A percentile compares a stretch with the other conserved stretches of the same genome.
Evolutionary conservation across 2,797 vertebrate species (phyloP).

Genomic region (Sebastes steindachneri): DNA sequence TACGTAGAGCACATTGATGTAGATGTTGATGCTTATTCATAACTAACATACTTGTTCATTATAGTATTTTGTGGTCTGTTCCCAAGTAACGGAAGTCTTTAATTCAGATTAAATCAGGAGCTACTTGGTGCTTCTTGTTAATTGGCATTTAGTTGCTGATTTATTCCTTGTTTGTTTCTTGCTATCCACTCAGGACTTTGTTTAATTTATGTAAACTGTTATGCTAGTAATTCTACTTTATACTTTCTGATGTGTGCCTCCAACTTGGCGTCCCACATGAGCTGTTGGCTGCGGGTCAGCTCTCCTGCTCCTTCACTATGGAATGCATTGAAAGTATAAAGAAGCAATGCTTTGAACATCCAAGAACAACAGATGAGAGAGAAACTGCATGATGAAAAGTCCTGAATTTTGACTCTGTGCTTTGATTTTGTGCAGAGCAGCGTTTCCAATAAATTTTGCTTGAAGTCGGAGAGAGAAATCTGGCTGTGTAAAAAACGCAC

Average conservation of each 20-base stretch:
- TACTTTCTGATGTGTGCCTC: not conserved
- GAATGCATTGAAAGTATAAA: slow-evolving; percentile 31
- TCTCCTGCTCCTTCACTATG: slow-evolving; percentile 4
- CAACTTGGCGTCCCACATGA: slow-evolving; percentile 14
- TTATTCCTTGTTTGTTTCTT: not conserved
- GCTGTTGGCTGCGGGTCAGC: slow-evolving; percentile 41
- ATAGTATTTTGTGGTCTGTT: not conserved
- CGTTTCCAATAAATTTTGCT: slow-evolving; percentile 57
- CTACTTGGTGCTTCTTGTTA: not conserved
- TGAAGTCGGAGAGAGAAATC: slow-evolving; percentile 35
- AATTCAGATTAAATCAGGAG: not conserved
- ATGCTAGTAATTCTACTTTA: not conserved
- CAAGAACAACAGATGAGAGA: slow-evolving; percentile 26
- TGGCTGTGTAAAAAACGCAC: slow-evolving; percentile 46
- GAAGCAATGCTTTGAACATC: slow-evolving; percentile 44
- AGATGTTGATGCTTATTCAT: too few relatives aligned
- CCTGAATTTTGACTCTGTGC: not conserved
- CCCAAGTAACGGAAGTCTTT: not conserved
- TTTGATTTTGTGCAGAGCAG: slow-evolving; percentile 43
- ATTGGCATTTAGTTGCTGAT: not conserved
- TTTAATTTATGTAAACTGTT: not conserved
- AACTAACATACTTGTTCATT: not conserved
- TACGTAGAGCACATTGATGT: not conserved
- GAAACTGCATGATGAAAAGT: slow-evolving; percentile 25
- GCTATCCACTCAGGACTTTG: not conserved